These are phyloP conservation scores for Rallus crepitans DNA, from an alignment of 2,797 vertebrate genomes.

Conservation along the genomic window DNA sequence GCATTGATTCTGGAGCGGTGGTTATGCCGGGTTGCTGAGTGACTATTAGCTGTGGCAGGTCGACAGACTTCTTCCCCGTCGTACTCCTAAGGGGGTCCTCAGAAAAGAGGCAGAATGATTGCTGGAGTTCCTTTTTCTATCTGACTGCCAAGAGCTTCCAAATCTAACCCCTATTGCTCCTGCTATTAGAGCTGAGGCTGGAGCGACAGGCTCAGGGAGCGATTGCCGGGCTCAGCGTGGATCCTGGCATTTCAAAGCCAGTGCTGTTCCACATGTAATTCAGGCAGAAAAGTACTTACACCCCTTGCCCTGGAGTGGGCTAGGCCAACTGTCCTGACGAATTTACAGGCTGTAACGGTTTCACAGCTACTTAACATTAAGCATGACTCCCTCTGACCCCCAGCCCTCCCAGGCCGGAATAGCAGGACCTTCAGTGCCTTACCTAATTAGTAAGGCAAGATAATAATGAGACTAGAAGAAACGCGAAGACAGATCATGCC, in stretches of 20 bases:
- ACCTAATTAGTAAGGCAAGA: constrained; percentile 25
- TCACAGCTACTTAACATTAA: not conserved
- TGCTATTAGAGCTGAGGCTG: constrained; percentile 23
- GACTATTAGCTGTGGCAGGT: constrained; percentile 42
- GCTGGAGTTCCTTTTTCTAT: constrained; percentile 45
- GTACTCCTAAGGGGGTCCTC: constrained; percentile 41
- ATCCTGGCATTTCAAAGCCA: constrained; percentile 50
- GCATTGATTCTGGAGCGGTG: not conserved
- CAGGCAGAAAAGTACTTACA: constrained; percentile 3
- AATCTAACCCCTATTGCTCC: constrained; percentile 7
- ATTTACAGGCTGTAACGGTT: not conserved
- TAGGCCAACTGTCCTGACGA: constrained; percentile 3
- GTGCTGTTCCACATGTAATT: not conserved
- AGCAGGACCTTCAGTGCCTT: not conserved
- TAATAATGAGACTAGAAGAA: constrained; percentile 4
- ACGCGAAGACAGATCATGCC: not conserved
- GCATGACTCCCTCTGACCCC: constrained; percentile 40
- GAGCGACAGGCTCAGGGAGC: not conserved
- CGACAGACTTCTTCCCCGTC: constrained; percentile 44
- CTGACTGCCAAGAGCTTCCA: constrained; percentile 28
- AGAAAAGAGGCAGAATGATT: constrained; percentile 11
- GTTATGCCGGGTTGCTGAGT: constrained; percentile 5
- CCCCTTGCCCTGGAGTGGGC: constrained; percentile 1
- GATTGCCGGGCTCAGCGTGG: not conserved
- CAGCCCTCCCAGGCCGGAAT: constrained; percentile 25